A percentile compares a stretch with the other conserved stretches of the same genome.
phyloP scores from a whole-genome alignment of 2,113 vertebrate species.

The Danio rerio region GRCz12tu NC_133191.1:16550001-16550500 shows the following conservation, averaged over 20 bases:
- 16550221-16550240: conserved; percentile 10
- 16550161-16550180: not conserved
- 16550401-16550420: not conserved
- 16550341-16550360: not conserved
- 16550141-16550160: not conserved
- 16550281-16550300: conserved; percentile 53
- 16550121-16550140: conserved; percentile 57
- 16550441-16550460: not conserved
- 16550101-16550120: conserved; percentile 47
- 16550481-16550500: not conserved
- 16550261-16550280: conserved; percentile 54
- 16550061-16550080: no score
- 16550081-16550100: no score
- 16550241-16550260: conserved; percentile 58
- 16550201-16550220: not conserved
- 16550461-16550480: conserved; percentile 4
- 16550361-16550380: conserved; percentile 6
- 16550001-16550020: no score
- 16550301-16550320: conserved; percentile 36
- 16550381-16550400: not conserved
- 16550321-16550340: conserved; percentile 15
- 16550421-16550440: conserved; percentile 3
- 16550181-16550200: no score
- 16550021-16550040: no score
- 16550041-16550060: no score